A percentile compares a stretch with the other conserved stretches of the same genome.
Evolutionary conservation across 2,888 invertebrate genomes (phyloP).

Genomic region (Proisotoma minuta): DNA sequence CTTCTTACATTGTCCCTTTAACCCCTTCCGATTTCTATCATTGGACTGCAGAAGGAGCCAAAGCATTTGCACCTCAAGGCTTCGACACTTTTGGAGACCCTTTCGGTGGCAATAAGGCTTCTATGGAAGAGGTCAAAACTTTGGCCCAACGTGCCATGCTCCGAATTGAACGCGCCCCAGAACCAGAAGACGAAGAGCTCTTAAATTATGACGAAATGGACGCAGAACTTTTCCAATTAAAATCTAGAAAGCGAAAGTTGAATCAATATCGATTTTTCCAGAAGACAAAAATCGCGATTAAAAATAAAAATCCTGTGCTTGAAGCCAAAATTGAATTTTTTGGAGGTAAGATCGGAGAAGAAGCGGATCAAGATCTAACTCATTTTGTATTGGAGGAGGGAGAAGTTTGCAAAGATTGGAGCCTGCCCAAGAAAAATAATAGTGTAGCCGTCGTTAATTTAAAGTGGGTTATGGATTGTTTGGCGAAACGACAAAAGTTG

Average conservation of each 20-base stretch:
- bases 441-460: conserved; percentile 29
- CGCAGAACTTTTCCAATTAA: too few relatives aligned
- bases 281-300: conserved; percentile 20
- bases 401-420: conserved; percentile 8
- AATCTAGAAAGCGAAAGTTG: too few relatives aligned
- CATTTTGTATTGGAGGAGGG: conserved; percentile 28
- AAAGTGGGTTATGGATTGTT: conserved; percentile 38
- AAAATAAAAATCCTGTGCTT: conserved; percentile 10
- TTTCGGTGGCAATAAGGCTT: background rate
- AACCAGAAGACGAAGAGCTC: background rate
- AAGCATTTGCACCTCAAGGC: too few relatives aligned
- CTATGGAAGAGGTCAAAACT: background rate
- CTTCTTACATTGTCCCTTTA: too few relatives aligned
- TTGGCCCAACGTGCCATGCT: background rate
- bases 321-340: conserved; percentile 25
- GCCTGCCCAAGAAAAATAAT: conserved; percentile 11
- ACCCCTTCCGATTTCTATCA: too few relatives aligned
- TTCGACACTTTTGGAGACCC: too few relatives aligned
- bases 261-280: conserved; percentile 11
- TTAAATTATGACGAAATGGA: conserved; percentile 7
- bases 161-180: background rate
- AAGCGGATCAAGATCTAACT: conserved; percentile 17
- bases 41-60: too few relatives aligned
- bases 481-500: too few relatives aligned
- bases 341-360: conserved; percentile 29